Base-by-base conservation (phyloP, 2,797 vertebrate genomes). In the Gymnopithys bicolor region DNA sequence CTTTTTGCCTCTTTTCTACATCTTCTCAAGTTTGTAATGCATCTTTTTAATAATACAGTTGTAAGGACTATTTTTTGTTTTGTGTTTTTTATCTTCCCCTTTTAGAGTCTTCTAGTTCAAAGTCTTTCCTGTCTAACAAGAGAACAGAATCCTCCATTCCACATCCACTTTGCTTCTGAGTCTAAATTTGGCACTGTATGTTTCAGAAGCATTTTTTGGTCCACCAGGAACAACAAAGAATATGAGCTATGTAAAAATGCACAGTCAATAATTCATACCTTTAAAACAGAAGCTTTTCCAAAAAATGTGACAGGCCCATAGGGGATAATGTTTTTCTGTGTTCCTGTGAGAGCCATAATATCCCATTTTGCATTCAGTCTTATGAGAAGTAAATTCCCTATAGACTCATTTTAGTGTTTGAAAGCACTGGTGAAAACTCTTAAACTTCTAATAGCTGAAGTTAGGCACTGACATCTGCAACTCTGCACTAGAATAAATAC, bases 301-400 rank as follows among this genome's bases (percentile, higher is more conserved):
- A 84, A 91, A 94, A 94, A 84, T 87, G 45, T 92, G 92, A 93
- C 86, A 90, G 67, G 48, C 24, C 67, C 48, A 53, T 23, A 92
- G 94, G 80, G 86, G 32, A 95, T 92, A 92, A 93, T 58, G 49
- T n/a, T 95, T 88, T 90, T 55, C 30, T 56, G 5, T 43, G 33
- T 49, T 93, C 90, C 84, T 89, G 55, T 74, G 93, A 95, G 84
- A 95, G 37, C 67, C 48, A 33, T 90, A 87, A 94, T 78, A 73
- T 19, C 21, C 53, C 25, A 79, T 90, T 94, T 84, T 79, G 80
- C 63, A 93, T 95, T 94, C 88, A 81, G 63, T 49, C 88, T 84
- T 82, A 89, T 12, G 49, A 93, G 37, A 95, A 87, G 33, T 56
- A 82, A 93, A 94, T 90, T 95, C 93, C 88, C 93, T 53, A 30